Evolutionary conservation across 1,140 invertebrate species (phyloP).

Genomic region (Octopus sinensis): DNA sequence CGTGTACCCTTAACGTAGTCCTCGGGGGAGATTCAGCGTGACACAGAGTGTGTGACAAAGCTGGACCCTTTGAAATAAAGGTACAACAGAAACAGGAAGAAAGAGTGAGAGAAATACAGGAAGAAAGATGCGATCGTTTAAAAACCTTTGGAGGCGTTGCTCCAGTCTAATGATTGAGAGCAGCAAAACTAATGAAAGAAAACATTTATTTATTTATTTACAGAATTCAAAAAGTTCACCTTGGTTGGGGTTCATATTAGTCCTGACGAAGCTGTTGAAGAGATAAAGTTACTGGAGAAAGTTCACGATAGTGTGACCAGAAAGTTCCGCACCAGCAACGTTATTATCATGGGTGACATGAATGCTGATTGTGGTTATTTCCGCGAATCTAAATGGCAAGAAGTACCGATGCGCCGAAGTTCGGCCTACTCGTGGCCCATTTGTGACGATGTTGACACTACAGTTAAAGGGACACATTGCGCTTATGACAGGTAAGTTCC

Average conservation of each 20-base stretch:
- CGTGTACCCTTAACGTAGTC: too few relatives aligned
- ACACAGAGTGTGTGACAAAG: too few relatives aligned
- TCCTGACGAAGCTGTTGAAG: slow-evolving; percentile 40
- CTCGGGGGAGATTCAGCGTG: too few relatives aligned
- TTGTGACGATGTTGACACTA: slow-evolving; percentile 52
- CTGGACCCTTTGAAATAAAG: too few relatives aligned
- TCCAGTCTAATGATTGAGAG: not conserved
- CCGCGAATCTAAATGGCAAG: slow-evolving; percentile 34
- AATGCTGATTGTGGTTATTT: slow-evolving; percentile 56
- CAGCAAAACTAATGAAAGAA: not conserved
- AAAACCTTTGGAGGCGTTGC: not conserved
- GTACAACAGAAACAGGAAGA: too few relatives aligned
- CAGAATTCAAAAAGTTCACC: slow-evolving; percentile 38
- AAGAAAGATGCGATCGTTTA: not conserved
- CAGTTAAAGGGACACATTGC: slow-evolving; percentile 46
- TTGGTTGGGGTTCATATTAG: slow-evolving; percentile 46
- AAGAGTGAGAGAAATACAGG: too few relatives aligned
- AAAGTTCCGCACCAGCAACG: slow-evolving; percentile 23
- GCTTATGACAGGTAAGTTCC: slow-evolving; percentile 52
- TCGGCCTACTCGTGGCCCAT: slow-evolving; percentile 53
- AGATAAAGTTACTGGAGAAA: slow-evolving; percentile 41
- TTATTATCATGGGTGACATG: slow-evolving; percentile 55
- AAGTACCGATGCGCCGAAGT: slow-evolving; percentile 43
- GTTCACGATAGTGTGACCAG: slow-evolving; percentile 32
- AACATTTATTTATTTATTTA: not conserved